phyloP scores from a whole-genome alignment of 1,140 invertebrate species.

The Goniozus legneri region DNA sequence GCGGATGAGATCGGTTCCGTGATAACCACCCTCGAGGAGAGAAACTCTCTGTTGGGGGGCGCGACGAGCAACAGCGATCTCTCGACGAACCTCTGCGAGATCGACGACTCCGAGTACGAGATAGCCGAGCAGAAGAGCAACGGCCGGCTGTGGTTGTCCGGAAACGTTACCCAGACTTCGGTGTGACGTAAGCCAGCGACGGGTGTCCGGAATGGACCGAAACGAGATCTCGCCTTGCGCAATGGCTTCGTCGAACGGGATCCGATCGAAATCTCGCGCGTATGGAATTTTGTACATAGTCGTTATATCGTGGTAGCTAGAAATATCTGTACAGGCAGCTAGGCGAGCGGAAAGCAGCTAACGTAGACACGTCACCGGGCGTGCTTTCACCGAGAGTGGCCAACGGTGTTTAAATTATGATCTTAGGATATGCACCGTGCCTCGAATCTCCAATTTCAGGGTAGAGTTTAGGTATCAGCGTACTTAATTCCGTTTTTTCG shows the following conservation, averaged over 20 bases:
- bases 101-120: conserved; percentile 85
- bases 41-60: conserved; percentile 68
- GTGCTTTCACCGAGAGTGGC: neutral
- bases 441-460: conserved; percentile 22
- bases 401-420: conserved; percentile 4
- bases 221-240: conserved; percentile 14
- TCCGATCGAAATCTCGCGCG: conserved; percentile 33
- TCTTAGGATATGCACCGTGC: conserved; percentile 15
- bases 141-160: conserved; percentile 48
- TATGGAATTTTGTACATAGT: conserved; percentile 42
- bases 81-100: conserved; percentile 85
- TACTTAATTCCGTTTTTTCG: conserved; percentile 20
- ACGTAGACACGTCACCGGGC: too few species aligned
- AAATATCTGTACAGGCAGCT: conserved; percentile 40
- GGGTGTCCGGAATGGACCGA: conserved; percentile 14
- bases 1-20: conserved; percentile 58
- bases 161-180: conserved; percentile 58
- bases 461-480: conserved; percentile 28
- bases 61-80: conserved; percentile 79
- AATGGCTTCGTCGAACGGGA: too few species aligned
- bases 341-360: conserved; percentile 10
- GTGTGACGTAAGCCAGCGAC: conserved; percentile 53
- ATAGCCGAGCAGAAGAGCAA: conserved; percentile 57
- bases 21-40: conserved; percentile 64
- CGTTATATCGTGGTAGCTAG: conserved; percentile 26